Evolutionary conservation across 2,797 vertebrate genomes (phyloP).

Genomic region (Poeciliopsis paucimaculata): DNA sequence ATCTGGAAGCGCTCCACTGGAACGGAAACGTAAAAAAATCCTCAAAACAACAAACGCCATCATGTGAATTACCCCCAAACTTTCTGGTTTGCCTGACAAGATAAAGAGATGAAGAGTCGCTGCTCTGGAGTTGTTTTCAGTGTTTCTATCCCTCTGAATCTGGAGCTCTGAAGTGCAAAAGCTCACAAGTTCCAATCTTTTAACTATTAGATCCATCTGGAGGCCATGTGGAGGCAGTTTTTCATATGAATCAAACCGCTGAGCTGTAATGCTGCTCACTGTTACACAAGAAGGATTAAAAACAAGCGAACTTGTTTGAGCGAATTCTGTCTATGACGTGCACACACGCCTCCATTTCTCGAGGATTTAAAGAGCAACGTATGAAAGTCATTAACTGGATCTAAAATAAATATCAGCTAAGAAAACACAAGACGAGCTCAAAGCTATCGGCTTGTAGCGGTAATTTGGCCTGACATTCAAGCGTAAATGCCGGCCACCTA

Average conservation of each 20-base stretch:
- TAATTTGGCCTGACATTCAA: not conserved
- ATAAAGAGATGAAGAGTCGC: not conserved
- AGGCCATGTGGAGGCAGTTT: slow-evolving; percentile 15
- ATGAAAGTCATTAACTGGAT: not conserved
- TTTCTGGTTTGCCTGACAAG: not conserved
- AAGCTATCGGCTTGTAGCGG: not conserved
- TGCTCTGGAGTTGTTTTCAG: slow-evolving; percentile 8
- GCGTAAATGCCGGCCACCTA: not conserved
- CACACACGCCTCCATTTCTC: not conserved
- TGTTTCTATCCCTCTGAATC: not conserved
- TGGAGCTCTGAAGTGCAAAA: not conserved
- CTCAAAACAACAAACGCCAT: too few relatives aligned
- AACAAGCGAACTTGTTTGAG: not conserved
- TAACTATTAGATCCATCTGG: slow-evolving; percentile 43
- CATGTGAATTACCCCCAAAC: not conserved
- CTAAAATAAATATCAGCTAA: not conserved
- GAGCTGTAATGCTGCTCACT: slow-evolving; percentile 6
- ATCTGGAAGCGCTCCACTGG: not conserved
- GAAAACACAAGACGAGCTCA: not conserved
- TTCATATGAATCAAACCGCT: slow-evolving; percentile 17
- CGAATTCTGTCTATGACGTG: not conserved
- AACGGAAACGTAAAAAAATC: too few relatives aligned
- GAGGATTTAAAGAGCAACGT: not conserved
- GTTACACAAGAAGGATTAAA: not conserved
- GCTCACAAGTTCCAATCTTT: slow-evolving; percentile 6